Evolutionary conservation across 92 coral and sea anemone genomes (phyloP), one percentile per base, ranked within the genome.

Genomic region (Palythoa caribaeorum): DNA sequence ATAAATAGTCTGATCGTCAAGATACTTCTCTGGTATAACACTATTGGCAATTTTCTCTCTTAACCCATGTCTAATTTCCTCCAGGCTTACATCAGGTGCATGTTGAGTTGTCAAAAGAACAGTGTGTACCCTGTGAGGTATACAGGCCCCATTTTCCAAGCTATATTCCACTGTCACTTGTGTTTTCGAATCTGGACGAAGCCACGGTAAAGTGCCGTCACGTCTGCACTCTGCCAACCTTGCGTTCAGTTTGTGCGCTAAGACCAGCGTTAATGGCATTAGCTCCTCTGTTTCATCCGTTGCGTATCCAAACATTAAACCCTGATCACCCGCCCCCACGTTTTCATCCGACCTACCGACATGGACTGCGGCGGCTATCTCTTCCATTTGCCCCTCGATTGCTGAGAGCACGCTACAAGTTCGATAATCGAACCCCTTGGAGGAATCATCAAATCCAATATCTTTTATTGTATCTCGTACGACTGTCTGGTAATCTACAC

Each of bases 231-330:
- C 92, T 50, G 94, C 77, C 52, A 95, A 71, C 85, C 81, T 93
- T 21, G 94, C 88, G 48, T 92, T 88, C 79, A 95, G 80, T 76
- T 78, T 78, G 80, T 95, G 96, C 6, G 98, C 92, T 55, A 95
- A 79, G 38, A 95, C 98, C 15, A 95, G 90, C n/a, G 98, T 95
- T 19, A 95, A 70, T 1, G 98, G 98, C 98, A 95, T 95, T 0
- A 95, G 87, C 74, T 95, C 93, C 12, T 88, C 94, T 1, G 98
- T 95, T 69, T 95, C 98, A 60, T 95, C 94, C 1, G 98, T 95
- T 0, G 98, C 98, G 66, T 95, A 95, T 37, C 98, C 98, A 87
- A 95, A 95, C 98, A 95, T 95, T 36, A 95, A 78, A 28, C 98
- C 98, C 73, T 95, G 98, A 71, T 95, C 98, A 1, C 98, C 98